phyloP scores from a whole-genome alignment of 2,797 vertebrate genomes.

The Tenualosa thibaudeaui region DNA sequence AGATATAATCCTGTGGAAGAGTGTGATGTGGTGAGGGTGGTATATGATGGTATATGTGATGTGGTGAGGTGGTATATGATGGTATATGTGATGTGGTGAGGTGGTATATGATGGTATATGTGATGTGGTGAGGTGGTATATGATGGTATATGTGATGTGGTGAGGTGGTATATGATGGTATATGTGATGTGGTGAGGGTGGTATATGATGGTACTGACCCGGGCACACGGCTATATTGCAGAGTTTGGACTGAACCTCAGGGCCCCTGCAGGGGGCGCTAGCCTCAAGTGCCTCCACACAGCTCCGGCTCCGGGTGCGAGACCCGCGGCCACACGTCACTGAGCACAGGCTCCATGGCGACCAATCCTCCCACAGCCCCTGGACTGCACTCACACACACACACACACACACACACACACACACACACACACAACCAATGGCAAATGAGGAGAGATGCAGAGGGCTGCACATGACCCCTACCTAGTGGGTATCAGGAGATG shows the following conservation, averaged over 20 bases:
- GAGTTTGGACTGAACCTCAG: constrained; percentile 87
- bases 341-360: constrained; percentile 96
- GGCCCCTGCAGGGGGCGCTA: constrained; percentile 81
- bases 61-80: background rate
- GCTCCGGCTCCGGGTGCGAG: constrained; percentile 86
- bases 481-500: constrained; percentile 28
- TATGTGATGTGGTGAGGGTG: constrained; percentile 38
- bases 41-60: too few relatives aligned
- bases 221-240: constrained; percentile 93
- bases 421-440: constrained; percentile 50
- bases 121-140: background rate
- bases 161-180: background rate
- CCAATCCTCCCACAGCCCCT: constrained; percentile 91
- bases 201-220: constrained; percentile 85
- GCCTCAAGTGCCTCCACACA: constrained; percentile 79
- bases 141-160: too few relatives aligned
- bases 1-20: too few relatives aligned
- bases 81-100: too few relatives aligned
- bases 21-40: background rate
- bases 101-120: too few relatives aligned
- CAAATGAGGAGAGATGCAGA: constrained; percentile 59
- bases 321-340: constrained; percentile 90
- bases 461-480: constrained; percentile 44
- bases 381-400: constrained; percentile 85
- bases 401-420: constrained; percentile 29